Base-by-base conservation (phyloP, 2,113 vertebrate genomes). In the Microcebus tavaratra region DNA sequence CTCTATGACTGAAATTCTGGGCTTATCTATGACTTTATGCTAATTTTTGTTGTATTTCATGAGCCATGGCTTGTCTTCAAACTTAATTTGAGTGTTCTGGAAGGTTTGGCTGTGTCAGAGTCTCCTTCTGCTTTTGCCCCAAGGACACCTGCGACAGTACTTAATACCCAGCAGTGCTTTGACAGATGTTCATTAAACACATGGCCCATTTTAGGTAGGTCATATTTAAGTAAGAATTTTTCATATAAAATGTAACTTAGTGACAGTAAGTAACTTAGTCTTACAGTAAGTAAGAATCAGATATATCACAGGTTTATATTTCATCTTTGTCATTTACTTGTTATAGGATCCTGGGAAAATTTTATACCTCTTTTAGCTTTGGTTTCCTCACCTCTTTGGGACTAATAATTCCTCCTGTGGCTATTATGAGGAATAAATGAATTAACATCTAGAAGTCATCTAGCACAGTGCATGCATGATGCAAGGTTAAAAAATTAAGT, bases 221-320 rank as follows among this genome's bases (percentile, higher is more conserved):
- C 59, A 79, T 73, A 80, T 80, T 95, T 95, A 93, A 96, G 82
- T 63, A 92, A 91, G 55, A 84, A 39, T 73, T 12, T 84, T 88
- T 92, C 79, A 53, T 90, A 81, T 96, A 88, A 88, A 96, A 59
- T 78, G 20, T 70, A 90, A 20, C 21, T 63, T 59, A 81, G 68
- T 88, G 8, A n/a, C n/a, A n/a, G n/a, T n/a, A n/a, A n/a, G n/a
- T n/a, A n/a, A n/a, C n/a, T n/a, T n/a, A n/a, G n/a, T n/a, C n/a
- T n/a, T n/a, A n/a, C 3, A 29, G 31, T 94, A 75, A 96, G 93
- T 95, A 96, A 87, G 36, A 92, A 92, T 92, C 48, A 92, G 81
- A 91, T 0, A 6, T 9, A 11, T 65, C 20, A 20, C 11, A 87
- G 65, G 15, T 76, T 76, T 85, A 23, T 45, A 92, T 91, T 42